phyloP scores from a whole-genome alignment of 1,140 invertebrate species.

The Calephelis nemesis region DNA sequence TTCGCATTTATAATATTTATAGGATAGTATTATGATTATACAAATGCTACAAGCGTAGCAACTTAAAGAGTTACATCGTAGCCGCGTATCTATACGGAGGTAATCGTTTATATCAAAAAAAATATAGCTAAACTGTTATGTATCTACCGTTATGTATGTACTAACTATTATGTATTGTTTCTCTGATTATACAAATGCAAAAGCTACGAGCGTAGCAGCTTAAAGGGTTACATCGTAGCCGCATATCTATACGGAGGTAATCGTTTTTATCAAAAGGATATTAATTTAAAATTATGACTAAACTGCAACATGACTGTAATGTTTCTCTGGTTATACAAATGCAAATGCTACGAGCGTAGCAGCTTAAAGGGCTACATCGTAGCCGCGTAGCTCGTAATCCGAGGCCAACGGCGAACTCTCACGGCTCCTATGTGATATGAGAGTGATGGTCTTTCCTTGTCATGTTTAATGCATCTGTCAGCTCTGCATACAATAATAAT shows the following conservation, averaged over 20 bases:
- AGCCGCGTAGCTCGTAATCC: conserved; percentile 70
- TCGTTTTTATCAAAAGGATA: too few species aligned
- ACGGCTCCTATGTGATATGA: conserved; percentile 63
- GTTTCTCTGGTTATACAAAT: conserved; percentile 16
- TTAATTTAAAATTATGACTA: neutral
- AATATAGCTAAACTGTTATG: too few species aligned
- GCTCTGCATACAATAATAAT: conserved; percentile 56
- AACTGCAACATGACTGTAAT: neutral
- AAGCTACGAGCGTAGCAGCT: conserved; percentile 58
- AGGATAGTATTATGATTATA: neutral
- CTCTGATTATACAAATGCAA: conserved; percentile 8
- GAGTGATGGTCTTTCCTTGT: conserved; percentile 69
- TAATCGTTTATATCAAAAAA: too few species aligned
- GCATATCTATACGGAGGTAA: conserved; percentile 40
- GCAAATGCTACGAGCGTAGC: conserved; percentile 59
- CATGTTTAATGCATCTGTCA: conserved; percentile 72
- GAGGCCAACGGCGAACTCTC: conserved; percentile 62
- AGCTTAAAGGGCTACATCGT: conserved; percentile 54
- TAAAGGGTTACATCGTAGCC: conserved; percentile 57
- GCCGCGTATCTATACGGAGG: conserved; percentile 46
- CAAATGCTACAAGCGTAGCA: conserved; percentile 58
- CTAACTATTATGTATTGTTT: too few species aligned
- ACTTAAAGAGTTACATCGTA: conserved; percentile 57
- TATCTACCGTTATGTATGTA: too few species aligned
- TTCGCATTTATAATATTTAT: too few species aligned